Percentiles rank a stretch among this genome's conserved stretches.
phyloP scores from a whole-genome alignment of 2,113 vertebrate species.

The Pardalotus punctatus region DNA sequence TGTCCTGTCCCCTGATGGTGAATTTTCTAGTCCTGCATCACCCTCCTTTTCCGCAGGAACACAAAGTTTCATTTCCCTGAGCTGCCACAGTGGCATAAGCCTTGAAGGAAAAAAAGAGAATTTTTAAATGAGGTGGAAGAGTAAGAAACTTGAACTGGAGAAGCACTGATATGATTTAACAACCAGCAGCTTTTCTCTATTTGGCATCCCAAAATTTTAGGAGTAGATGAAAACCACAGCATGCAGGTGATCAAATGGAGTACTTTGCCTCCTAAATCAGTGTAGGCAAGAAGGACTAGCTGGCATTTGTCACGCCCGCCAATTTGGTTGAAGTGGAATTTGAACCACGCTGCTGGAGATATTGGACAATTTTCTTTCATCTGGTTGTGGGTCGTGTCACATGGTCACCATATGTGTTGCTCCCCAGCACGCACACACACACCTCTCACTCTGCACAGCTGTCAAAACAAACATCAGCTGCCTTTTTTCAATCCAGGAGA shows the following conservation, averaged over 20 bases:
- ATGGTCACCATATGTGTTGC: slow-evolving; percentile 64
- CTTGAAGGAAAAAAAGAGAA: background rate
- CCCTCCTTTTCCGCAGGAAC: background rate
- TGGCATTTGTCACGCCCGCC: slow-evolving; percentile 62
- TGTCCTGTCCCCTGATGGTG: background rate
- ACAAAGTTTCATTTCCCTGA: background rate
- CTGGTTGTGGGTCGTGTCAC: slow-evolving; percentile 59
- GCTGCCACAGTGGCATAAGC: background rate
- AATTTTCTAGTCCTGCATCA: background rate
- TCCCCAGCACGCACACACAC: slow-evolving; percentile 17
- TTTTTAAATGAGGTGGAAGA: background rate
- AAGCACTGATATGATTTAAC: slow-evolving; percentile 38
- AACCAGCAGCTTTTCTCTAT: slow-evolving; percentile 19
- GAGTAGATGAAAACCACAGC: slow-evolving; percentile 32
- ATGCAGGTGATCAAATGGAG: slow-evolving; percentile 44
- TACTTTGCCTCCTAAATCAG: slow-evolving; percentile 31
- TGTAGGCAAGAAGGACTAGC: background rate
- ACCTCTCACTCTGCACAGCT: slow-evolving; percentile 56
- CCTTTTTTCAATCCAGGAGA: slow-evolving; percentile 33
- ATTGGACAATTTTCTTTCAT: slow-evolving; percentile 69
- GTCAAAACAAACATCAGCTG: slow-evolving; percentile 72
- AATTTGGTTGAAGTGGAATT: slow-evolving; percentile 63
- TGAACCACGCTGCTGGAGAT: slow-evolving; percentile 64
- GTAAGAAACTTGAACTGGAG: background rate
- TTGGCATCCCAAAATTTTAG: slow-evolving; percentile 1